Base-by-base conservation (phyloP, 2,113 vertebrate species). In the Lipotes vexillifer region DNA sequence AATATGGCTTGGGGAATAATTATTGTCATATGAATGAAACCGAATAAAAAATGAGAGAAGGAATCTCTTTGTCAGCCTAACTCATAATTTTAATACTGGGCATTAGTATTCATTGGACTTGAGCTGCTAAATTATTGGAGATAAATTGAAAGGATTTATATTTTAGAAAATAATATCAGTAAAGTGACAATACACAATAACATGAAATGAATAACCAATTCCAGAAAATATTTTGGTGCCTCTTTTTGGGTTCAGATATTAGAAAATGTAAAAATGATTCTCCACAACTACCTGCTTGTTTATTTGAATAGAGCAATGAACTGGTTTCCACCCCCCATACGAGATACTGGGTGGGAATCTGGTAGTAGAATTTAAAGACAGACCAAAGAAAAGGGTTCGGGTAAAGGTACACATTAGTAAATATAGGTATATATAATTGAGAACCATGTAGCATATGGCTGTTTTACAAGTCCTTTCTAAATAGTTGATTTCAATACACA, bases 31-130 rank as follows among this genome's bases (percentile, higher is more conserved):
- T 88, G 55, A 96, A 88, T 93, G 11, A 88, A 82, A 57, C 8
- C 84, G 49, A 97, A 97, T 95, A 68, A 96, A 90, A 69, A 97
- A 84, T 80, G n/a, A 92, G 74, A 92, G 61, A 88, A 94, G 23
- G 10, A 89, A 87, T 87, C 41, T 89, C 9, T 90, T 95, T 84
- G 77, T 88, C 59, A 92, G 52, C 14, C 13, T 72, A 92, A 80
- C 49, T 90, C 63, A 38, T 89, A 63, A 89, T 96, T 94, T 91
- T n/a, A 75, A 90, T 81, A 77, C 4, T 20, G 38, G 44, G 13
- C 57, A 96, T 93, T 93, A 89, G 20, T 46, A 92, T 94, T 92
- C 86, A 86, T 20, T 95, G 38, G 33, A 52, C 72, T 94, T 92
- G 23, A 77, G 23, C 80, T 91, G 41, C 29, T 83, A 86, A 93